These are phyloP conservation scores for Zaprionus camerounensis DNA, from an alignment of 1,140 invertebrate species.

Conservation along the genomic window DNA sequence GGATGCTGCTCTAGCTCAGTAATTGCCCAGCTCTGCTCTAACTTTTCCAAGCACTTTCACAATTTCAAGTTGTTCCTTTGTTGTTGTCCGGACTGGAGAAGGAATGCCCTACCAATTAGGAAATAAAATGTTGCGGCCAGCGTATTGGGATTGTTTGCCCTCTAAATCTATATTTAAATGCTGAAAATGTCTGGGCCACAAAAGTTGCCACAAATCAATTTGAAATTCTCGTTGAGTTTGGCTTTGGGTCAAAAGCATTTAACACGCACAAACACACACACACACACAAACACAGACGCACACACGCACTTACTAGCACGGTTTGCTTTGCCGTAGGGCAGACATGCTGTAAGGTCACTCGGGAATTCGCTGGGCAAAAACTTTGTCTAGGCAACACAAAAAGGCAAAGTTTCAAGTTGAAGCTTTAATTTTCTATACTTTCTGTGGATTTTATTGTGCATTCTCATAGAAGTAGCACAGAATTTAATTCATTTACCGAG, in stretches of 20 bases:
- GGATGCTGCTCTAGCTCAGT: not conserved
- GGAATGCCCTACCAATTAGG: slow-evolving; percentile 9
- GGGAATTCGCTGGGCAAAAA: slow-evolving; percentile 31
- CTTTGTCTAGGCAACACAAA: slow-evolving; percentile 20
- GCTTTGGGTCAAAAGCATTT: slow-evolving; percentile 45
- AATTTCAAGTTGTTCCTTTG: not conserved
- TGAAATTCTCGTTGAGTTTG: slow-evolving; percentile 37
- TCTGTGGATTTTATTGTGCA: slow-evolving; percentile 22
- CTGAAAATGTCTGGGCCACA: slow-evolving; percentile 45
- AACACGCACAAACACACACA: slow-evolving; percentile 24
- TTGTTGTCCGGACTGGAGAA: not conserved
- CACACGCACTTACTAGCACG: not conserved
- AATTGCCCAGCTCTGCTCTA: not conserved
- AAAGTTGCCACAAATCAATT: slow-evolving; percentile 53
- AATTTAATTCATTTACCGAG: slow-evolving; percentile 32
- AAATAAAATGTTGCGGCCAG: slow-evolving; percentile 22
- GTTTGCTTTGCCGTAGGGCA: not conserved
- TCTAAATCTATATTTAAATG: slow-evolving; percentile 48
- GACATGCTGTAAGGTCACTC: slow-evolving; percentile 24
- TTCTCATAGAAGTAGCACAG: not conserved
- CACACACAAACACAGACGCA: not conserved
- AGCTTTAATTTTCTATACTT: slow-evolving; percentile 37
- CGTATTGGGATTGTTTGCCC: slow-evolving; percentile 24
- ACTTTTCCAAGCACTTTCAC: not conserved
- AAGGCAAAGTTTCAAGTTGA: slow-evolving; percentile 41